phyloP scores from a whole-genome alignment of 2,113 vertebrate species.

The zebrafish (Danio rerio) region GRCz12tu NC_133178.1:66177501-66178000 shows the following conservation, averaged over 20 bases:
- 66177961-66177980: constrained; percentile 91
- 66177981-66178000: constrained; percentile 86
- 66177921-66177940: constrained; percentile 93
- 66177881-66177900: constrained; percentile 87
- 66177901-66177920: constrained; percentile 94
- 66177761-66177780: constrained; percentile 89
- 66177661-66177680: background rate
- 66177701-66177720: constrained; percentile 94
- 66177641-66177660: background rate
- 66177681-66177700: constrained; percentile 89
- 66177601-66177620: too few species aligned
- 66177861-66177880: constrained; percentile 97
- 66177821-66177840: too few species aligned
- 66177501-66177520: too few species aligned
- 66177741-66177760: constrained; percentile 95
- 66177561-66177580: too few species aligned
- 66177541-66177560: too few species aligned
- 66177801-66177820: too few species aligned
- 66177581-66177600: too few species aligned
- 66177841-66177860: background rate
- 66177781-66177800: constrained; percentile 23
- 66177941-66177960: constrained; percentile 88
- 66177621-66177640: background rate
- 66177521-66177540: too few species aligned
- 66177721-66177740: constrained; percentile 94